Conservation (phyloP, 1,140 invertebrate genomes). For the Lepidurus couesii region DNA sequence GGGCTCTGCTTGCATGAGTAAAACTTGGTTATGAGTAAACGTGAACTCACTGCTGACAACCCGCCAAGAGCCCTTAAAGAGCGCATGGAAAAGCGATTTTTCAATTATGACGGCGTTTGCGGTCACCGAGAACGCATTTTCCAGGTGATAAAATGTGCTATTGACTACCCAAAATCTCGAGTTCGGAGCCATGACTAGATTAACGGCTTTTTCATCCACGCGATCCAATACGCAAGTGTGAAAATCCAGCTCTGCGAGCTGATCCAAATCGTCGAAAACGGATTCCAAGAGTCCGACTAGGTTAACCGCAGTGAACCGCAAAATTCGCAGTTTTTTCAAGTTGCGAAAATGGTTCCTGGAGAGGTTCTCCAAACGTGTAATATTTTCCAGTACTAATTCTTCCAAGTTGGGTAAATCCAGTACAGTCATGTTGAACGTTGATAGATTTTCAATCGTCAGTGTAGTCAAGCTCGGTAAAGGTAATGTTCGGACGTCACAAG, state of each 20-base stretch:
- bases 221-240: neutral
- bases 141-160: neutral
- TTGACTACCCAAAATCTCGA: neutral
- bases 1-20: neutral
- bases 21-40: neutral
- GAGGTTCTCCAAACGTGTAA: neutral
- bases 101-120: neutral
- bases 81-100: neutral
- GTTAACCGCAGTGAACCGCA: neutral
- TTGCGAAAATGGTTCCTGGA: neutral
- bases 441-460: neutral
- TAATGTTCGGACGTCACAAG: neutral
- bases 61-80: neutral
- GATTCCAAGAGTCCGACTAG: neutral
- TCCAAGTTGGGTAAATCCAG: neutral
- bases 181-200: neutral
- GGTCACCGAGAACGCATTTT: neutral
- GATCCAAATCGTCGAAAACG: neutral
- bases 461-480: neutral
- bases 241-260: neutral
- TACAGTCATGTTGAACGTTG: neutral
- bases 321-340: neutral
- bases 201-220: neutral
- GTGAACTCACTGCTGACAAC: neutral
- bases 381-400: neutral